Evolutionary conservation across 2,888 invertebrate species (phyloP).

Genomic region (Ectropis crepuscularia): DNA sequence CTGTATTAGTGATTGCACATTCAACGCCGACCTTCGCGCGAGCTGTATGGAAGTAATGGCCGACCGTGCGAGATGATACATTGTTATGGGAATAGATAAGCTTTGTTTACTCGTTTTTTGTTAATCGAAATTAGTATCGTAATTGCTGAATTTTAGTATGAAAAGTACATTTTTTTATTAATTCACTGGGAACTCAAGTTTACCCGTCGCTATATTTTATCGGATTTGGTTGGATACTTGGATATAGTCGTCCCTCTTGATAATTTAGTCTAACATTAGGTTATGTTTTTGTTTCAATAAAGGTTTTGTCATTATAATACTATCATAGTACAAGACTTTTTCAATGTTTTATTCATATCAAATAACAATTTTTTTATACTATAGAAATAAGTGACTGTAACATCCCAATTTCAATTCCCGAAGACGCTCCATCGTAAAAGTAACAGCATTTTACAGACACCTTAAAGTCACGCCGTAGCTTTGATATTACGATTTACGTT

Average conservation of each 20-base stretch:
- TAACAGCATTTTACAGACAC: conserved; percentile 18
- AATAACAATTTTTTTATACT: background rate
- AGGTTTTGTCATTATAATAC: no score
- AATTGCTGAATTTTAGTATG: no score
- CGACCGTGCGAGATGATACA: conserved; percentile 17
- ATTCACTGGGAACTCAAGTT: no score
- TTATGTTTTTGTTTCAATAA: no score
- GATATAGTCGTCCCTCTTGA: no score
- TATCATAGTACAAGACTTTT: no score
- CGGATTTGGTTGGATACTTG: no score
- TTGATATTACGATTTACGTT: conserved; percentile 39
- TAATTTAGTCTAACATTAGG: no score
- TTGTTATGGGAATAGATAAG: conserved; percentile 15
- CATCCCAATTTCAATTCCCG: conserved; percentile 1
- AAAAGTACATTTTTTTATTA: no score
- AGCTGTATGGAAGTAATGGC: conserved; percentile 13
- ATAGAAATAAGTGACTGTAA: background rate
- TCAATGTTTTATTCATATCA: no score
- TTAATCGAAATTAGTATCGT: no score
- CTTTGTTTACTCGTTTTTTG: conserved; percentile 7
- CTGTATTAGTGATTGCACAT: conserved; percentile 25
- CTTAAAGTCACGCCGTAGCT: conserved; percentile 30
- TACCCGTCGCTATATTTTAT: no score
- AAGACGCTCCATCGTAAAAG: background rate
- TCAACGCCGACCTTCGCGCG: conserved; percentile 27